phyloP scores from a whole-genome alignment of 2,888 invertebrate genomes.

The Exocentrus adspersus region DNA sequence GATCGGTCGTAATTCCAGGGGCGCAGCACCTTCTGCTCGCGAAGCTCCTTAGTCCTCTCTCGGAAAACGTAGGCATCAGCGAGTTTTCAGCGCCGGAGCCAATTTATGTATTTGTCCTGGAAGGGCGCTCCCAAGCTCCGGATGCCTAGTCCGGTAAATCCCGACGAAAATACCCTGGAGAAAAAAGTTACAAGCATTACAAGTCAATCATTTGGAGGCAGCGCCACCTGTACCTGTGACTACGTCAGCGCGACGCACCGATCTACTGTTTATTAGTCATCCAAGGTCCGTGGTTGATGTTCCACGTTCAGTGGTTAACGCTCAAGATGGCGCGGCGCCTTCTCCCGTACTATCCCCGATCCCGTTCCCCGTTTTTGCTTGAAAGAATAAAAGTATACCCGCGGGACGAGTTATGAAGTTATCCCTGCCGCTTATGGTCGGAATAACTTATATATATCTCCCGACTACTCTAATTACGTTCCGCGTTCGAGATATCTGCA shows the following conservation, averaged over 20 bases:
- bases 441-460: slow-evolving; percentile 26
- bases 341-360: slow-evolving; percentile 44
- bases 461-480: slow-evolving; percentile 19
- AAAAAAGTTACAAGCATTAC: too few relatives aligned
- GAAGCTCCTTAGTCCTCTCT: slow-evolving; percentile 22
- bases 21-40: slow-evolving; percentile 28
- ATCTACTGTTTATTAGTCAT: too few relatives aligned
- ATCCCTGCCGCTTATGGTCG: slow-evolving; percentile 18
- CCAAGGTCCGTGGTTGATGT: too few relatives aligned
- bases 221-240: too few relatives aligned
- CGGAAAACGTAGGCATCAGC: slow-evolving; percentile 27
- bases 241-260: too few relatives aligned
- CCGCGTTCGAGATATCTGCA: slow-evolving; percentile 5
- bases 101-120: slow-evolving; percentile 55
- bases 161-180: too few relatives aligned
- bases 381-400: slow-evolving; percentile 43
- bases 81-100: slow-evolving; percentile 34
- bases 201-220: too few relatives aligned
- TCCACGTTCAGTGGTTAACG: too few relatives aligned
- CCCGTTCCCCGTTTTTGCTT: slow-evolving; percentile 43
- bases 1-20: slow-evolving; percentile 14
- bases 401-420: slow-evolving; percentile 37
- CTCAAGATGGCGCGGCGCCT: too few relatives aligned
- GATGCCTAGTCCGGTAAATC: slow-evolving; percentile 40
- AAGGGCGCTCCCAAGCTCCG: slow-evolving; percentile 53